Percentiles rank a stretch among this genome's conserved stretches.
Conservation (phyloP, 2,113 vertebrate genomes). For the Rhea americana region DNA sequence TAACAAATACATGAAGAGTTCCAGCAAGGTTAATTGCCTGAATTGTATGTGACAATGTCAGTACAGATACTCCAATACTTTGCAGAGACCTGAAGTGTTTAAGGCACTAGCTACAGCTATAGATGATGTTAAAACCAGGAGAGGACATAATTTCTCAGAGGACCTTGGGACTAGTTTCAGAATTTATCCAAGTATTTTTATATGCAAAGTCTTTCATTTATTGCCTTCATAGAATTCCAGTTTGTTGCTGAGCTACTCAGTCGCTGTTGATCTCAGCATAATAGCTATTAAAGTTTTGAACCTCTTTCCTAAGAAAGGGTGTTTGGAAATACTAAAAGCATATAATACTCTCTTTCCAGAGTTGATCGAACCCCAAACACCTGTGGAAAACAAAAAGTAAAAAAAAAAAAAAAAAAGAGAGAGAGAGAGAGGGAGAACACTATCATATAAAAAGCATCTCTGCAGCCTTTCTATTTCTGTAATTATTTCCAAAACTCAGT, state of each 20-base stretch:
- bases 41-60: not conserved
- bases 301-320: not conserved
- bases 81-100: not conserved
- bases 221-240: not conserved
- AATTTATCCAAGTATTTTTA: not conserved
- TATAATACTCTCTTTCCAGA: not conserved
- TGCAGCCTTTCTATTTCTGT: not conserved
- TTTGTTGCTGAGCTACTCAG: not conserved
- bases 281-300: not conserved
- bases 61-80: not conserved
- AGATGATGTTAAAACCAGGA: not conserved
- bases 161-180: not conserved
- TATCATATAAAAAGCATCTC: not conserved
- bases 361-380: not conserved
- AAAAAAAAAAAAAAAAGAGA: too few relatives aligned
- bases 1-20: not conserved
- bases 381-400: not conserved
- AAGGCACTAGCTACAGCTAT: not conserved
- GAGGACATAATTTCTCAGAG: not conserved
- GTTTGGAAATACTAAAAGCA: not conserved
- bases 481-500: not conserved
- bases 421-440: not conserved
- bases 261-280: not conserved
- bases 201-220: not conserved
- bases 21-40: not conserved